Evolutionary conservation across 2,797 vertebrate genomes (phyloP).

Genomic region (Sciurus vulgaris): DNA sequence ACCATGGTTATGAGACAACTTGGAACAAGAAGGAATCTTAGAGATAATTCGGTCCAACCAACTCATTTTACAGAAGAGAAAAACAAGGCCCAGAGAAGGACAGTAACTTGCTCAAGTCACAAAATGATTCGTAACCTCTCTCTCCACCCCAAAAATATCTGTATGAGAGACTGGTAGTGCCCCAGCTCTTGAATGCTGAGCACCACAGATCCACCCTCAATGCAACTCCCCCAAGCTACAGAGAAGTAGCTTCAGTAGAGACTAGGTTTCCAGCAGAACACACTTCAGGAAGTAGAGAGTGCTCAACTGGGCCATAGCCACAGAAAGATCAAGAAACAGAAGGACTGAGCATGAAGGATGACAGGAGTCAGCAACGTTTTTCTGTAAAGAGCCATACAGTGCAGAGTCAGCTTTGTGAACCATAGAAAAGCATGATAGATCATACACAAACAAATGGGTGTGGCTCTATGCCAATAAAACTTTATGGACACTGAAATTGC

Average conservation of each 20-base stretch:
- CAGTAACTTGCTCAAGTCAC: not conserved
- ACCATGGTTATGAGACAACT: not conserved
- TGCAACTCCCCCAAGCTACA: not conserved
- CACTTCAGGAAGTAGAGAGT: not conserved
- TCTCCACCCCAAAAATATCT: not conserved
- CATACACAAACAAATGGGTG: not conserved
- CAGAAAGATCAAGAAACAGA: not conserved
- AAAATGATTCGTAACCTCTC: not conserved
- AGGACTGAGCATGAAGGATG: not conserved
- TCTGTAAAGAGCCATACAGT: not conserved
- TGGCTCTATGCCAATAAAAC: not conserved
- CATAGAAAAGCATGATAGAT: not conserved
- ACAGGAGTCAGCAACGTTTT: not conserved
- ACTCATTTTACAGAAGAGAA: not conserved
- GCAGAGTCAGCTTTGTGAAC: not conserved
- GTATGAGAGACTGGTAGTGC: not conserved
- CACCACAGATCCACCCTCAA: not conserved
- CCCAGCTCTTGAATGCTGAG: not conserved
- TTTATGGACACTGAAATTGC: not conserved
- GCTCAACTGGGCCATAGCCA: not conserved
- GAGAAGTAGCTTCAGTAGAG: not conserved
- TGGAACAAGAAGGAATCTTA: not conserved
- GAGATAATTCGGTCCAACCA: not conserved
- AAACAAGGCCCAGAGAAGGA: not conserved
- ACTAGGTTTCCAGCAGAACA: not conserved